Conservation (phyloP, 2,113 vertebrate genomes). For the Psephotus haematonotus region DNA sequence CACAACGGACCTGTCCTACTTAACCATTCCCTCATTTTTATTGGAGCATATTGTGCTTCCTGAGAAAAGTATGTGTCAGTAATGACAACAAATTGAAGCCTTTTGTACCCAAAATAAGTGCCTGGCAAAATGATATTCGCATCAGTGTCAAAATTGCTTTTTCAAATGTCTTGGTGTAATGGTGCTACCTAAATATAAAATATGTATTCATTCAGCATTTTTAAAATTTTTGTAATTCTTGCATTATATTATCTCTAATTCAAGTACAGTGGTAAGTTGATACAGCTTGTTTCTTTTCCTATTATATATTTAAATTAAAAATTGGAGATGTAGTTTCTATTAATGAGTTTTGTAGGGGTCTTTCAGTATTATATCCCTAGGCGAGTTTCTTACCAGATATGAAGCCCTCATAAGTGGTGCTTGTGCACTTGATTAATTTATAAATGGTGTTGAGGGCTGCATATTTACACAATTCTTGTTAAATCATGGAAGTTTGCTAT, state of each 20-base stretch:
- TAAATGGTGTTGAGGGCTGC: conserved; percentile 63
- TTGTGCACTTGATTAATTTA: conserved; percentile 78
- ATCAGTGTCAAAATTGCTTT: conserved; percentile 38
- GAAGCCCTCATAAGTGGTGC: conserved; percentile 72
- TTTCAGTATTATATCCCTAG: conserved; percentile 76
- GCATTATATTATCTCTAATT: conserved; percentile 55
- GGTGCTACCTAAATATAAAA: conserved; percentile 18
- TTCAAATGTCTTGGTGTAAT: conserved; percentile 9
- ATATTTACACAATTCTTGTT: conserved; percentile 73
- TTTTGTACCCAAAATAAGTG: conserved; percentile 34
- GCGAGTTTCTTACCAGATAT: conserved; percentile 62
- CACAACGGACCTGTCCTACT: conserved; percentile 12
- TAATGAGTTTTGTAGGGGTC: conserved; percentile 77
- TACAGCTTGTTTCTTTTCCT: conserved; percentile 73
- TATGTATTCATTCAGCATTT: conserved; percentile 64
- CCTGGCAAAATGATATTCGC: conserved; percentile 26
- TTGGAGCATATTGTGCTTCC: neutral
- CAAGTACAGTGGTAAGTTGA: conserved; percentile 55
- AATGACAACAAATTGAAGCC: conserved; percentile 44
- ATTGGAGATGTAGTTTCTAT: conserved; percentile 71
- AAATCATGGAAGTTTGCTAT: conserved; percentile 57
- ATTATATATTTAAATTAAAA: conserved; percentile 80
- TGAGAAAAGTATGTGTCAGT: conserved; percentile 6
- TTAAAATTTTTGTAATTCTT: conserved; percentile 49
- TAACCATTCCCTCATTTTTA: conserved; percentile 42